A percentile compares a stretch with the other conserved stretches of the same genome.
Evolutionary conservation across 2,888 invertebrate genomes (phyloP).

Genomic region (Heteropelma amictum): DNA sequence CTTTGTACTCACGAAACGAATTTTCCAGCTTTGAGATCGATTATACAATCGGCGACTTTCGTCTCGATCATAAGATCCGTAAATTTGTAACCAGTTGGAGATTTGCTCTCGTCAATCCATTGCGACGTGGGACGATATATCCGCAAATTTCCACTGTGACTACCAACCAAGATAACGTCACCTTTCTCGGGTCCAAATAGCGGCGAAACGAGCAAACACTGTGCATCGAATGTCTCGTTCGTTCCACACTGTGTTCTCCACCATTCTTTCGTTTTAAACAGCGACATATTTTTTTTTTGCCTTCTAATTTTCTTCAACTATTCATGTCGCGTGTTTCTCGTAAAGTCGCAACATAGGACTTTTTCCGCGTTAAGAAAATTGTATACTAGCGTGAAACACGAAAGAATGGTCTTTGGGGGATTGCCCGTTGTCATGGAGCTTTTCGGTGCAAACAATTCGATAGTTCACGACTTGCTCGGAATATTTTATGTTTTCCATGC

Average conservation of each 20-base stretch:
- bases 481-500: too few species aligned
- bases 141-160: constrained; percentile 88
- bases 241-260: constrained; percentile 88
- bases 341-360: neutral
- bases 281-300: constrained; percentile 84
- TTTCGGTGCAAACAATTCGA: constrained; percentile 55
- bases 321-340: constrained; percentile 14
- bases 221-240: constrained; percentile 82
- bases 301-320: neutral
- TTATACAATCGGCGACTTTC: constrained; percentile 85
- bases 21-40: constrained; percentile 90
- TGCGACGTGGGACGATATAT: constrained; percentile 83
- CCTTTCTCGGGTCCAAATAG: constrained; percentile 62
- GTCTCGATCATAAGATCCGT: constrained; percentile 88
- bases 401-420: constrained; percentile 28
- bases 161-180: constrained; percentile 87
- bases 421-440: constrained; percentile 59
- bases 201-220: constrained; percentile 67
- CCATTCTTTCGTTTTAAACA: constrained; percentile 94
- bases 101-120: constrained; percentile 71
- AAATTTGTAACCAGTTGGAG: constrained; percentile 77
- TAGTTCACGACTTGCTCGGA: neutral
- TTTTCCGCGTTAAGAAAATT: constrained; percentile 49
- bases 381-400: constrained; percentile 34
- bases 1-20: constrained; percentile 87